These are phyloP conservation scores for Drosophila burlai DNA, from an alignment of 1,140 invertebrate genomes.

Conservation along the genomic window DNA sequence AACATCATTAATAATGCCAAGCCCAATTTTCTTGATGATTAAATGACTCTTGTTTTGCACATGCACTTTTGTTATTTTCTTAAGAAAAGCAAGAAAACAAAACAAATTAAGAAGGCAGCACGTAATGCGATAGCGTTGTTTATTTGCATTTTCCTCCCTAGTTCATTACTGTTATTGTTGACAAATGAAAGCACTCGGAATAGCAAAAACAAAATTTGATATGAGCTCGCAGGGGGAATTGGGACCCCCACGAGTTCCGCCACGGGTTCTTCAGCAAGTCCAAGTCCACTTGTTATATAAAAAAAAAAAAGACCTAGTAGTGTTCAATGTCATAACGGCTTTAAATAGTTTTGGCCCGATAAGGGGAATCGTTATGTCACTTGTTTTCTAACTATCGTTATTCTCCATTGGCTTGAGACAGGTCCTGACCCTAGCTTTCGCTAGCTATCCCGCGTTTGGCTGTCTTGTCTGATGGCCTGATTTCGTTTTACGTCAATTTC, in stretches of 20 bases:
- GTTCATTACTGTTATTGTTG: slow-evolving; percentile 38
- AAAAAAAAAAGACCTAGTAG: background rate
- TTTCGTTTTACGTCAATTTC: slow-evolving; percentile 43
- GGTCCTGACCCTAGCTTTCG: slow-evolving; percentile 26
- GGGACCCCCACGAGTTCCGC: slow-evolving; percentile 11
- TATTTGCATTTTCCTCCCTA: slow-evolving; percentile 44
- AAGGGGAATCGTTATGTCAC: slow-evolving; percentile 26
- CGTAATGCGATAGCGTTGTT: slow-evolving; percentile 58
- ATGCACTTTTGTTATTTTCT: slow-evolving; percentile 23
- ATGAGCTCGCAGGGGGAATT: slow-evolving; percentile 9
- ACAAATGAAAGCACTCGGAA: slow-evolving; percentile 30
- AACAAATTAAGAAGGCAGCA: slow-evolving; percentile 25
- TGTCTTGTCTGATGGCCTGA: slow-evolving; percentile 42
- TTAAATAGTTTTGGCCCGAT: slow-evolving; percentile 38
- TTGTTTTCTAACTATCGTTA: slow-evolving; percentile 24
- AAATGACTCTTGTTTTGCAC: slow-evolving; percentile 3
- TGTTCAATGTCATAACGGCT: slow-evolving; percentile 35
- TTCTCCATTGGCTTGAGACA: background rate
- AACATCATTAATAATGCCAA: background rate
- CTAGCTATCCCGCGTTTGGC: slow-evolving; percentile 11
- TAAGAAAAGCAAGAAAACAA: slow-evolving; percentile 13
- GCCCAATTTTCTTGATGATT: slow-evolving; percentile 12
- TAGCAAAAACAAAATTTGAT: slow-evolving; percentile 38
- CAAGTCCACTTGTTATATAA: slow-evolving; percentile 21
- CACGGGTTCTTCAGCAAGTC: slow-evolving; percentile 20